phyloP scores from a whole-genome alignment of 2,888 invertebrate species.

The Cosmia pyralina region DNA sequence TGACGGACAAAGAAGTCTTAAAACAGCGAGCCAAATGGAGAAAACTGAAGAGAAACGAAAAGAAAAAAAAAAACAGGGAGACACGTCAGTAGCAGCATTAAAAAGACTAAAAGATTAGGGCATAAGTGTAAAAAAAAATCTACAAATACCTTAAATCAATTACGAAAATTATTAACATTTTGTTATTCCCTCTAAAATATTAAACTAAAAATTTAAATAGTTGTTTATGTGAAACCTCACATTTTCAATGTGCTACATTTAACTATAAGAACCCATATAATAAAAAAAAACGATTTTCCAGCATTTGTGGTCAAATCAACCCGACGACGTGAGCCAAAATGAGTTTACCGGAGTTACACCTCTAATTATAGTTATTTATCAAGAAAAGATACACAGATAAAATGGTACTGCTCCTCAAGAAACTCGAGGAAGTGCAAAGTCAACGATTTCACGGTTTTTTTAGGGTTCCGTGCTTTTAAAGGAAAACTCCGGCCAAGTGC shows the following conservation, averaged over 20 bases:
- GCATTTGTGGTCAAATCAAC: constrained; percentile 67
- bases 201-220: neutral
- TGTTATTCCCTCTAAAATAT: too few relatives aligned
- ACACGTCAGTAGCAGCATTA: neutral
- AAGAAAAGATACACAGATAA: constrained; percentile 66
- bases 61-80: neutral
- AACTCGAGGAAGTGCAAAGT: constrained; percentile 74
- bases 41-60: neutral
- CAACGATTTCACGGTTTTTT: constrained; percentile 65
- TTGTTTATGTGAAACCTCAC: neutral
- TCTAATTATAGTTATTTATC: constrained; percentile 73
- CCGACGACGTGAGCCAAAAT: constrained; percentile 72
- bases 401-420: constrained; percentile 79
- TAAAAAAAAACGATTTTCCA: constrained; percentile 50
- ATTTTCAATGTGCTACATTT: neutral
- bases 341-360: constrained; percentile 68
- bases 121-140: too few relatives aligned
- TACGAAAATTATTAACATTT: neutral
- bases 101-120: too few relatives aligned
- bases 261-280: neutral
- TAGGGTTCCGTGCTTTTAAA: too few relatives aligned
- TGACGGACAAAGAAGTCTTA: neutral
- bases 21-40: constrained; percentile 6
- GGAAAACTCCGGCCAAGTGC: too few relatives aligned
- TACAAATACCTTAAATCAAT: too few relatives aligned